Base-by-base conservation (phyloP, 2,888 invertebrate genomes). In the Diarsia dahlii region DNA sequence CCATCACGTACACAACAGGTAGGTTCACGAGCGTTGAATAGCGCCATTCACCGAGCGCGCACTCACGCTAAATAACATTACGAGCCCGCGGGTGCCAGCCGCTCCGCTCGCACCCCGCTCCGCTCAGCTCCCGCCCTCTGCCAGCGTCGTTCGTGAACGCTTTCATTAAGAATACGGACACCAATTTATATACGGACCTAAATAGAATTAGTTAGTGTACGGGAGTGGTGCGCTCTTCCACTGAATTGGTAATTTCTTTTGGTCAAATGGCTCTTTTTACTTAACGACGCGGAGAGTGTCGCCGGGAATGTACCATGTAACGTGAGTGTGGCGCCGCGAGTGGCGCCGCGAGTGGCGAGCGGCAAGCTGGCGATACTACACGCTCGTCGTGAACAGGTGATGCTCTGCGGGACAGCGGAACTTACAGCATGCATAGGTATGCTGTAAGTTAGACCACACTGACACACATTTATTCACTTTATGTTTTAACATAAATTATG, bases 161-260 rank as follows among this genome's bases (percentile, higher is more conserved):
- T 84, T 84, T 84, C 71, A 84, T 81, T 84, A 84, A 78, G 77
- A 84, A 77, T 58, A 80, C 72, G 50, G 77, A 76, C 76, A 71
- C 69, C 66, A 64, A 69, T 81, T 81, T 81, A 71, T 78, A 73
- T 76, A 74, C 48, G 63, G 66, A 52, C 52, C 74, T 74, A 64
- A 73, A 75, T 74, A 82, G 73, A 77, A 78, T 78, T 71, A 82
- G 65, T 74, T 66, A 78, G 56, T 76, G 52, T 78, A 20, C 74
- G 69, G 72, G 71, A 76, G 76, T 63, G 64, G 71, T 48, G 34
- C 66, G 60, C 64, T 54, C 54, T 48, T 9, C 34, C 39, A 28
- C 56, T 23, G 74, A 81, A 75, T 46, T 48, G 76, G 76, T 63
- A 18, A 77, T 74, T 80, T 78, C 45, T 82, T 80, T 76, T 50